Conservation (phyloP, 1,140 invertebrate species). For the Drosophila punjabiensis region DNA sequence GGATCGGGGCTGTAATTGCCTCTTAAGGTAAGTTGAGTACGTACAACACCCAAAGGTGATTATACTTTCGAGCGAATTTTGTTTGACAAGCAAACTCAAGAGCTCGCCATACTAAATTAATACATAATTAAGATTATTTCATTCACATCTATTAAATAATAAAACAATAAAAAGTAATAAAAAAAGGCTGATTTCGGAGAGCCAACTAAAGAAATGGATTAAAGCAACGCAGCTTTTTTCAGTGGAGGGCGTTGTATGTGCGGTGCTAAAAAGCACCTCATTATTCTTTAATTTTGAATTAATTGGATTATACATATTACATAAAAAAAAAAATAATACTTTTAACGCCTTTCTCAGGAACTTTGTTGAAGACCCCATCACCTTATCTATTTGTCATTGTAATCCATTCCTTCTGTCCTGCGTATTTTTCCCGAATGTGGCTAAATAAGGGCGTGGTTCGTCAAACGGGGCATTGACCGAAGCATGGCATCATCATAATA, state of each 20-base stretch:
- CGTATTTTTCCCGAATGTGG: conserved; percentile 20
- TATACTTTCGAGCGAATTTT: background rate
- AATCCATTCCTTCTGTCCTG: background rate
- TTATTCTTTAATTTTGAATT: background rate
- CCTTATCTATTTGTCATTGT: background rate
- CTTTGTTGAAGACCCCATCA: background rate
- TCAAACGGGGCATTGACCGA: conserved; percentile 57
- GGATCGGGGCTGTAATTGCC: background rate
- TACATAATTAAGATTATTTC: background rate
- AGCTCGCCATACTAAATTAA: background rate
- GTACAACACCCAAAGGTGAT: background rate
- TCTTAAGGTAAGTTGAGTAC: background rate
- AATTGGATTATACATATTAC: too few relatives aligned
- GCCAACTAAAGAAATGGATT: background rate
- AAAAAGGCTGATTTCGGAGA: background rate
- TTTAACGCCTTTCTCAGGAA: too few relatives aligned
- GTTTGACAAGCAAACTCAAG: background rate
- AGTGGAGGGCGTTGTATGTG: background rate
- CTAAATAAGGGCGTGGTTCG: conserved; percentile 9
- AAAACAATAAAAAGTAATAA: too few relatives aligned
- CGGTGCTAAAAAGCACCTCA: too few relatives aligned
- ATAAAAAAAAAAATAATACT: too few relatives aligned
- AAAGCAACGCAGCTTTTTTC: too few relatives aligned
- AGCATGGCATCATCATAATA: conserved; percentile 62
- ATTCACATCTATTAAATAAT: background rate